Base-by-base conservation (phyloP, 2,888 invertebrate genomes). In the Himalopsyche kuldschensis region DNA sequence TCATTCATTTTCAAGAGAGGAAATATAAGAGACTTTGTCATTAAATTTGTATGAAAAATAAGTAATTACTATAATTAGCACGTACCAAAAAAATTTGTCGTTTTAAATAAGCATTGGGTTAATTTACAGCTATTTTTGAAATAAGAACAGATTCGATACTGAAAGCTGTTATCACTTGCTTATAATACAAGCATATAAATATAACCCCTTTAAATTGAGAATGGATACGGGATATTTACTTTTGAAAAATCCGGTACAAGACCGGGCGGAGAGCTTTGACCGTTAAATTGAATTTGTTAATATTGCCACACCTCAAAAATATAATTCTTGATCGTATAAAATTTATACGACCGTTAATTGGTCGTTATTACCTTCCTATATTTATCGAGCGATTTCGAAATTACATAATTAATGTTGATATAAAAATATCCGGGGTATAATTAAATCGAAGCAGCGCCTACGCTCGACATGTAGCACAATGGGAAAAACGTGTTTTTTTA, bases 291-390 rank as follows among this genome's bases (percentile, higher is more conserved):
- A 46, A 55, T 55, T 55, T 77, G 35, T 48, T 78, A 55, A n/a
- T 32, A 55, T 55, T n/a, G 81, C 41, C 82, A 78, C 78, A 82
- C 82, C 82, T 82, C 32, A 75, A 77, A 81, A 32, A 48, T 17
- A 77, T 27, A 32, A 35, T 78, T 47, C 31, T 63, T 41, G 30
- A 47, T n/a, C 31, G 75, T 75, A 69, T 84, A 83, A 76, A 82
- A 24, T 84, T 80, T 47, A 31, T 82, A 63, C 76, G 82, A 81
- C 82, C 82, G 75, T 82, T 85, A 85, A 85, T 85, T 85, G 83
- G 48, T 85, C 81, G 63, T 81, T 78, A 85, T 85, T 84, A 84
- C 80, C 63, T 48, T 55, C 81, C 81, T 27, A 46, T 82, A 48
- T 69, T 82, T 82, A 82, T 78, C 55, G 78, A 46, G 46, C 78